These are phyloP conservation scores for Chelonus insularis DNA, from an alignment of 1,140 invertebrate species.

Conservation along the genomic window DNA sequence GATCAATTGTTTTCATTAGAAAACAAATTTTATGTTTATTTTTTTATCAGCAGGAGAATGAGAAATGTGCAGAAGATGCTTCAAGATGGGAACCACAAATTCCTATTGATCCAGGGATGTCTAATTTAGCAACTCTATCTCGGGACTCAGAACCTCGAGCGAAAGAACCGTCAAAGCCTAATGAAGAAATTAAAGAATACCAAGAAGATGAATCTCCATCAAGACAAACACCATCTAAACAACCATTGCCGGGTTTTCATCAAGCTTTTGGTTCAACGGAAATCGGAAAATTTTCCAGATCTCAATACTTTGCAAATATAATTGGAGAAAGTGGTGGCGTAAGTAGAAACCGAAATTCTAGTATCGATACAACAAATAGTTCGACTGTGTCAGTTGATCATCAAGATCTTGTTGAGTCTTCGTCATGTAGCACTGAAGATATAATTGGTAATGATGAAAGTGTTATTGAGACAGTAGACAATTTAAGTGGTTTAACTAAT, in stretches of 20 bases:
- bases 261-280: slow-evolving; percentile 79
- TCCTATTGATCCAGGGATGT: slow-evolving; percentile 21
- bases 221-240: slow-evolving; percentile 32
- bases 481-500: slow-evolving; percentile 18
- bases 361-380: slow-evolving; percentile 6
- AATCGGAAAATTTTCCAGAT: slow-evolving; percentile 70
- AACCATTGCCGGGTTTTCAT: slow-evolving; percentile 73
- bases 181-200: slow-evolving; percentile 11
- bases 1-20: no score
- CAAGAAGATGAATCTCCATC: slow-evolving; percentile 2
- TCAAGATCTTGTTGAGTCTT: background rate
- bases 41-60: slow-evolving; percentile 25
- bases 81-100: slow-evolving; percentile 29
- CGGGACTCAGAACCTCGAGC: slow-evolving; percentile 7
- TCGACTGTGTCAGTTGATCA: background rate
- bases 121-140: slow-evolving; percentile 8
- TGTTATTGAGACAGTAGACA: slow-evolving; percentile 8
- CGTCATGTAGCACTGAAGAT: background rate
- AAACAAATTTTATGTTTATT: no score
- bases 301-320: slow-evolving; percentile 60
- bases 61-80: slow-evolving; percentile 28
- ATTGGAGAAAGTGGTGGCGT: slow-evolving; percentile 31
- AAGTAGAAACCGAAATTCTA: slow-evolving; percentile 37
- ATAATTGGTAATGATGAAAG: background rate
- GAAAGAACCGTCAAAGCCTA: slow-evolving; percentile 3